Evolutionary conservation across 1,140 invertebrate species (phyloP), one percentile per base, ranked within the genome.

Genomic region (Drosophila nikananu): DNA sequence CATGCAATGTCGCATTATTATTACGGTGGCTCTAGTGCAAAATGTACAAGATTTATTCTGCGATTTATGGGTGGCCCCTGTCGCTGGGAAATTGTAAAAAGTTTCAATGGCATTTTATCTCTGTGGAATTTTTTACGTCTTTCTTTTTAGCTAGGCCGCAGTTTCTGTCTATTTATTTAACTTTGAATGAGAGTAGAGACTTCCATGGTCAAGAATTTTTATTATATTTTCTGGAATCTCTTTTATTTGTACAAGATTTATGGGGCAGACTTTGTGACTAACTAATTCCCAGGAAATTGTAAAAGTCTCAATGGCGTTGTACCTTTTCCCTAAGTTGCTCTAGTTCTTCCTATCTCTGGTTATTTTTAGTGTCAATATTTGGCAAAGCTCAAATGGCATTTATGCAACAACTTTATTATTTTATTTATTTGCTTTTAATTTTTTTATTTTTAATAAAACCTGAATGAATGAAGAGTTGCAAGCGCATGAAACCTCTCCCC

Each of bases 381-480:
- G 54, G 54, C 54, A n/a, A 25, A 35, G 15, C 35, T 35, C 23
- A 46, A 21, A 17, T 39, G 35, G 32, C 39, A 42, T 59, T 42
- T 59, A n/a, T 25, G 55, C 54, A 37, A 57, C 3, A 1, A 35
- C 9, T 57, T 17, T 58, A 25, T 58, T 19, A 42, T 44, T 15
- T 15, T 44, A 46, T 46, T 60, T 60, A 27, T 46, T 60, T 60
- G 57, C 12, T 4, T 60, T 46, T 21, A 15, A 21, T 21, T 30
- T 39, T 17, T 2, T 21, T 7, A n/a, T 39, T 17, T 2, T 21
- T 7, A n/a, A 27, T 35, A n/a, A 41, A 32, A 44, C 44, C 23
- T 46, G 67, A 46, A 68, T 71, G 63, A 55, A 55, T 54, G 52
- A 21, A 27, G 49, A 27, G 48, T 37, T 65, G 65, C 65, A 41